Evolutionary conservation across 1,140 invertebrate species (phyloP).

Genomic region (Macrosteles quadrilineatus): DNA sequence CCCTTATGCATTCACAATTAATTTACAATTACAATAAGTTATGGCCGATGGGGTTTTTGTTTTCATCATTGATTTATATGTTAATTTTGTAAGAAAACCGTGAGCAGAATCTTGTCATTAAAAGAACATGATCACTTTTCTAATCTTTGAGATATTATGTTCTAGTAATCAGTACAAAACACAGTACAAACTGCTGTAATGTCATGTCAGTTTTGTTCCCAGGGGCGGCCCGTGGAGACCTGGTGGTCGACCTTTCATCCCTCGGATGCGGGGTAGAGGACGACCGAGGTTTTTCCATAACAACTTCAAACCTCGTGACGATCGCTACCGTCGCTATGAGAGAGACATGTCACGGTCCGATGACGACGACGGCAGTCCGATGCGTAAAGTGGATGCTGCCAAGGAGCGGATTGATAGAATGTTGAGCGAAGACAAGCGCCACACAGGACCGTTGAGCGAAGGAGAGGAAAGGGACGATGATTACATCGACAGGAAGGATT

Average conservation of each 20-base stretch:
- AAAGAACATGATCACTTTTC: too few relatives aligned
- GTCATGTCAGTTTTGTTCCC: background rate
- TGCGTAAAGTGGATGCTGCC: slow-evolving; percentile 60
- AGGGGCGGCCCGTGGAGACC: slow-evolving; percentile 9
- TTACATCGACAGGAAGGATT: slow-evolving; percentile 35
- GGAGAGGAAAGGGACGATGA: slow-evolving; percentile 71
- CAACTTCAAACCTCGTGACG: slow-evolving; percentile 43
- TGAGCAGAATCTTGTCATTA: too few relatives aligned
- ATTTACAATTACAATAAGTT: too few relatives aligned
- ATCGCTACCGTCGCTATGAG: slow-evolving; percentile 46
- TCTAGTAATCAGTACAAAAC: too few relatives aligned
- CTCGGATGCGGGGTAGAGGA: slow-evolving; percentile 50
- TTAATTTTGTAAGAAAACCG: too few relatives aligned
- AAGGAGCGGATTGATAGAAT: slow-evolving; percentile 65
- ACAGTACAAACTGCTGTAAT: too few relatives aligned
- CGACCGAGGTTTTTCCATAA: slow-evolving; percentile 52
- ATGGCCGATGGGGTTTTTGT: too few relatives aligned
- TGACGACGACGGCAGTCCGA: slow-evolving; percentile 52
- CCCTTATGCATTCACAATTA: too few relatives aligned
- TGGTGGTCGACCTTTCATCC: slow-evolving; percentile 43
- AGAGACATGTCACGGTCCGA: slow-evolving; percentile 53
- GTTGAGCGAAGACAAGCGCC: slow-evolving; percentile 52
- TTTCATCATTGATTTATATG: too few relatives aligned
- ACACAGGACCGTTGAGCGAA: slow-evolving; percentile 67
- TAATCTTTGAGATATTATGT: too few relatives aligned